phyloP scores from a whole-genome alignment of 2,888 invertebrate species.

The Heteropelma amictum region DNA sequence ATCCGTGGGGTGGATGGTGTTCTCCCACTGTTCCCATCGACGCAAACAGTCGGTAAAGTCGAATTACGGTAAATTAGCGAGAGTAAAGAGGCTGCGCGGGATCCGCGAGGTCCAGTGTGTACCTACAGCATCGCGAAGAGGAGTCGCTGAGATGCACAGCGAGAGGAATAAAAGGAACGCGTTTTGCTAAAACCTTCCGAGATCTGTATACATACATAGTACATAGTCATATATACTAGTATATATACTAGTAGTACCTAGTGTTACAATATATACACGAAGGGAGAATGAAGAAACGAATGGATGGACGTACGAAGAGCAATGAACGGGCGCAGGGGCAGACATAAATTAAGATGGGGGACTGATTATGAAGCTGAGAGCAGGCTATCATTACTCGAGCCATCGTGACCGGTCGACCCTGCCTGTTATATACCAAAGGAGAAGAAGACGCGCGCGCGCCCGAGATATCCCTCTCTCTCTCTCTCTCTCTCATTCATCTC shows the following conservation, averaged over 20 bases:
- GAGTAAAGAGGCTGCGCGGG: slow-evolving; percentile 70
- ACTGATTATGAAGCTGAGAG: slow-evolving; percentile 76
- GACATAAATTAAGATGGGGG: slow-evolving; percentile 77
- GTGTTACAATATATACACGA: slow-evolving; percentile 54
- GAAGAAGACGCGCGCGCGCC: slow-evolving; percentile 62
- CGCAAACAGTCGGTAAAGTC: slow-evolving; percentile 52
- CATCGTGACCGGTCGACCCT: slow-evolving; percentile 77
- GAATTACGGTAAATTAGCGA: slow-evolving; percentile 75
- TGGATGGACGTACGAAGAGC: slow-evolving; percentile 61
- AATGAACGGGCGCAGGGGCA: slow-evolving; percentile 72
- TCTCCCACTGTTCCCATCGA: neutral
- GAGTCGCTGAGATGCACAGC: slow-evolving; percentile 34
- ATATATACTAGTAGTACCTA: slow-evolving; percentile 16
- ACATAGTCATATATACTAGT: neutral
- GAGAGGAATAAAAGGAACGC: slow-evolving; percentile 13
- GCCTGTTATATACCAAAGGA: slow-evolving; percentile 66
- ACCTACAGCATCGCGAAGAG: slow-evolving; percentile 68
- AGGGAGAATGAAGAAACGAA: slow-evolving; percentile 55
- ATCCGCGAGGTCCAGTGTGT: slow-evolving; percentile 66
- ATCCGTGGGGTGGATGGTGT: neutral
- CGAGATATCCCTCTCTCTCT: slow-evolving; percentile 46
- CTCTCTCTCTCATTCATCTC: slow-evolving; percentile 33
- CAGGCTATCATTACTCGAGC: slow-evolving; percentile 75
- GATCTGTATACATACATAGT: neutral
- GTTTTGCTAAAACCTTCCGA: slow-evolving; percentile 17